Conservation (phyloP, 2,113 vertebrate genomes). For the Microtus pennsylvanicus region DNA sequence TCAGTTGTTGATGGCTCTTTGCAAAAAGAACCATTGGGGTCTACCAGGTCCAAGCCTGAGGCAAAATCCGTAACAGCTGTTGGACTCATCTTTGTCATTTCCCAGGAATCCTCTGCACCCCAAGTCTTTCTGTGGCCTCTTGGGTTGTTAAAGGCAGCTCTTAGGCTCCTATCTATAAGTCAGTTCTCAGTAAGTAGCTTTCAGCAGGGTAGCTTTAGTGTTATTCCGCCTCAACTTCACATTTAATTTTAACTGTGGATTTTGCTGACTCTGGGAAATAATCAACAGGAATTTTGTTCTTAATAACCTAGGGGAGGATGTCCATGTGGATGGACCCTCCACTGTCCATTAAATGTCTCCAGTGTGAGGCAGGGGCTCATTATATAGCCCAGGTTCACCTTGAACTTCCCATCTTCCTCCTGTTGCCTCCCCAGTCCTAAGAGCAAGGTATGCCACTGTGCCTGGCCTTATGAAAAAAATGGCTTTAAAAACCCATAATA, state of each 20-base stretch:
- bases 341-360: not conserved
- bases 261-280: not conserved
- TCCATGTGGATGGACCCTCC: not conserved
- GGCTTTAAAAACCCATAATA: not conserved
- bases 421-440: not conserved
- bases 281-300: slow-evolving; percentile 2
- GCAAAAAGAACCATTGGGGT: not conserved
- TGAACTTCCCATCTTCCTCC: not conserved
- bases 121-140: not conserved
- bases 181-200: not conserved
- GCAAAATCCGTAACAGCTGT: not conserved
- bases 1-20: not conserved
- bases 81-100: not conserved
- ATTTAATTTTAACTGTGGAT: slow-evolving; percentile 40
- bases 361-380: not conserved
- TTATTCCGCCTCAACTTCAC: not conserved
- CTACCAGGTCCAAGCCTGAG: not conserved
- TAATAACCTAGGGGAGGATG: not conserved
- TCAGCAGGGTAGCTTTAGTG: not conserved
- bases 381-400: not conserved
- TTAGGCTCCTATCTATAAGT: slow-evolving; percentile 36
- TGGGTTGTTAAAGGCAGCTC: not conserved
- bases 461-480: not conserved
- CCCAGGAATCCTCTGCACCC: not conserved
- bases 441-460: not conserved